Base-by-base conservation (phyloP, 2,113 vertebrate species). In the Rhinopithecus roxellana region DNA sequence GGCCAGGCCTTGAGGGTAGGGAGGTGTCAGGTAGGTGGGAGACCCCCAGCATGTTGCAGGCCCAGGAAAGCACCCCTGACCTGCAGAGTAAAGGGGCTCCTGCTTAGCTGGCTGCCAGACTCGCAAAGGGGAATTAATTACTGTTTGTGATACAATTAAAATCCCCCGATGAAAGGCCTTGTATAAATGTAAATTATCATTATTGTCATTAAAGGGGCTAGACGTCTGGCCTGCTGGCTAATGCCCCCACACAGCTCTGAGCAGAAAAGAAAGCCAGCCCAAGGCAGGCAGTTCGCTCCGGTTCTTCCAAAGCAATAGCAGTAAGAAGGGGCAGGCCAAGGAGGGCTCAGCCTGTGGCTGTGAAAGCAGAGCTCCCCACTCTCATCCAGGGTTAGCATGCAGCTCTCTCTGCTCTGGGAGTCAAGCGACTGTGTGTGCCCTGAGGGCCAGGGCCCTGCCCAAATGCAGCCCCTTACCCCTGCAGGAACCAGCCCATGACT, bases 131-230 rank as follows among this genome's bases (percentile, higher is more conserved):
- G 93, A 96, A 97, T 97, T 98, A 98, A 98, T 98, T 97, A 96
- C 61, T 98, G 89, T 97, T 98, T 98, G 94, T 87, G 78, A 95
- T 96, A 79, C 18, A 80, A 89, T 97, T 89, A 97, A 97, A 97
- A 95, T 93, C 18, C 78, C 48, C 85, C 52, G 0, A 97, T 97
- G 97, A 98, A 98, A 98, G 98, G 75, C 89, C 94, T 95, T 77
- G 48, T 93, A 94, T 97, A 97, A 97, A 97, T 97, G 95, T 93
- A 97, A 94, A 97, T 98, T 95, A 89, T 97, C 97, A 96, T 97
- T 97, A 93, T 96, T 97, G 77, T 97, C 90, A 96, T 97, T 90
- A 95, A 96, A 96, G 89, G 94, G 96, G 78, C 94, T 97, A 97
- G 96, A 92, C 3, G 0, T 97, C 96, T 97, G 93, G 95, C 79